phyloP scores from a whole-genome alignment of 2,888 invertebrate genomes.

The Rhogogaster chlorosoma region DNA sequence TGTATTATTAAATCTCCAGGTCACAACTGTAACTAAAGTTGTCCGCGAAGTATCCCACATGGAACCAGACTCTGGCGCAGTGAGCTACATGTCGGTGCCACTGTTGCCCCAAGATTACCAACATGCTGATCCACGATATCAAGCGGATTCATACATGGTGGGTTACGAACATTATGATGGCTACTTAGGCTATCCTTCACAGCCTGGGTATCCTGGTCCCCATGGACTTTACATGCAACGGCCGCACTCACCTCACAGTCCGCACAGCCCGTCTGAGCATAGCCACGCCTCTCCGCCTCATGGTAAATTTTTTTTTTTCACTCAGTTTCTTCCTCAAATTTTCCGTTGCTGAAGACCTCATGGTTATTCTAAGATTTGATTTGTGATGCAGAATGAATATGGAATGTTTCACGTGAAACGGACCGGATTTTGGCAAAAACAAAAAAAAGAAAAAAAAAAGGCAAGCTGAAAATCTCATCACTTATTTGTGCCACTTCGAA shows the following conservation, averaged over 20 bases:
- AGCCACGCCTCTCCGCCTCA: constrained; percentile 76
- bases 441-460: too few relatives aligned
- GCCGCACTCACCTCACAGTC: constrained; percentile 72
- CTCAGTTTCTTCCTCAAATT: not conserved
- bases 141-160: constrained; percentile 76
- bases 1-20: too few relatives aligned
- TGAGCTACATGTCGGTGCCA: constrained; percentile 76
- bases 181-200: constrained; percentile 75
- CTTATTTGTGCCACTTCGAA: too few relatives aligned
- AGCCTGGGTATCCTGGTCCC: constrained; percentile 75
- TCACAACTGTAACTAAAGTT: constrained; percentile 86
- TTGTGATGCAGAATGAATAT: not conserved
- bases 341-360: not conserved
- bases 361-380: not conserved
- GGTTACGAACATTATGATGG: constrained; percentile 78
- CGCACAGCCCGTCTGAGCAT: constrained; percentile 76
- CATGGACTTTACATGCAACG: constrained; percentile 75
- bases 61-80: constrained; percentile 79
- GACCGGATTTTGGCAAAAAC: too few relatives aligned
- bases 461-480: too few relatives aligned
- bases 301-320: constrained; percentile 64
- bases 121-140: constrained; percentile 73
- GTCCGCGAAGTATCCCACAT: constrained; percentile 83
- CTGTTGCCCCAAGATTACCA: constrained; percentile 76
- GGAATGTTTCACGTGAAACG: too few relatives aligned